Evolutionary conservation across 2,797 vertebrate species (phyloP).

Genomic region (Galaxias olidus): DNA sequence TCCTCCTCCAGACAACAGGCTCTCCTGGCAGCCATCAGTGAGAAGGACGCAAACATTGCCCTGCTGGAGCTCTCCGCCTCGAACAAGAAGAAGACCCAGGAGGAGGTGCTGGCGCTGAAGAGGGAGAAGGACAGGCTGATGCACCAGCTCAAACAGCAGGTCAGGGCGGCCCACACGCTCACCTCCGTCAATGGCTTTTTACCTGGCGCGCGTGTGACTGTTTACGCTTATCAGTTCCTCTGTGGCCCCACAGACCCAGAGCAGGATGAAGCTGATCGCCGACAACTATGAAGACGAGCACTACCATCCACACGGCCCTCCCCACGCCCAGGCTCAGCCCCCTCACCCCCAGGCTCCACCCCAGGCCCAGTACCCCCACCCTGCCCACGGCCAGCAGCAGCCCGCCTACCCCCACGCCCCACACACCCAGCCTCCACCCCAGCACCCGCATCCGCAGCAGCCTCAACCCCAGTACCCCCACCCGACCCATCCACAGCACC

Average conservation of each 20-base stretch:
- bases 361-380: conserved; percentile 68
- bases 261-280: conserved; percentile 95
- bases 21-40: conserved; percentile 95
- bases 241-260: conserved; percentile 84
- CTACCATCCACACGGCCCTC: conserved; percentile 71
- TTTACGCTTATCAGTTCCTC: neutral
- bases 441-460: neutral
- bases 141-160: conserved; percentile 98
- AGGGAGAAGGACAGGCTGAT: conserved; percentile 96
- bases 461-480: conserved; percentile 36
- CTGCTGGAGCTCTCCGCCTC: conserved; percentile 96
- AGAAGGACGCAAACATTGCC: conserved; percentile 99
- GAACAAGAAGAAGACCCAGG: conserved; percentile 99
- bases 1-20: conserved; percentile 89
- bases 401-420: conserved; percentile 53
- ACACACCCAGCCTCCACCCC: conserved; percentile 70
- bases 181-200: neutral
- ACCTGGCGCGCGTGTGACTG: neutral
- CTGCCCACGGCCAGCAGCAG: conserved; percentile 54
- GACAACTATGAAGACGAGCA: conserved; percentile 95
- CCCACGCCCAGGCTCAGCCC: conserved; percentile 68
- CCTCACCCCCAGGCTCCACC: conserved; percentile 62
- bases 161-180: conserved; percentile 63
- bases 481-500: conserved; percentile 73
- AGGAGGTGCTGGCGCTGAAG: conserved; percentile 95